Conservation (phyloP, 37 sponge, comb jelly and placozoan genomes). For the Spongilla lacustris region DNA sequence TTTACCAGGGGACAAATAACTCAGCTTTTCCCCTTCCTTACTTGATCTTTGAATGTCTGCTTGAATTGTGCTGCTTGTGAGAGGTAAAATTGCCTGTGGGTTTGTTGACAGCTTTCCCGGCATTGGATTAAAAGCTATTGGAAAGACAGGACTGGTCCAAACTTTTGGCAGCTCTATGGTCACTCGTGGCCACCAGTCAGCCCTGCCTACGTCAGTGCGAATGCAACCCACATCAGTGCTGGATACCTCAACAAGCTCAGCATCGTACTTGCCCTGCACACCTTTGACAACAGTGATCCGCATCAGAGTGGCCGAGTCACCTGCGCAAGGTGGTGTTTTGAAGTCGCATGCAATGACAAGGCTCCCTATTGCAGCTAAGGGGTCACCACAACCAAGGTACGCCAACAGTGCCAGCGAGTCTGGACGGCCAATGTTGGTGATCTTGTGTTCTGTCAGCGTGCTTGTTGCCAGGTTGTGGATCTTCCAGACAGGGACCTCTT, state of each 20-base stretch:
- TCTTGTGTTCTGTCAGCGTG: neutral
- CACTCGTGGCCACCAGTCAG: conserved; percentile 28
- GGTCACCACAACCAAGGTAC: conserved; percentile 21
- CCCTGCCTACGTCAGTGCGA: conserved; percentile 1
- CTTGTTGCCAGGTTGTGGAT: conserved; percentile 11
- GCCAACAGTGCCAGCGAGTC: conserved; percentile 17
- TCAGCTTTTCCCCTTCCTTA: no score
- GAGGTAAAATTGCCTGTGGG: no score
- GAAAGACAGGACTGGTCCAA: conserved; percentile 9
- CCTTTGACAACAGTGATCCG: conserved; percentile 7
- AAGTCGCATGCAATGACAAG: conserved; percentile 38
- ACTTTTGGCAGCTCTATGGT: conserved; percentile 18
- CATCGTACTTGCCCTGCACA: conserved; percentile 22
- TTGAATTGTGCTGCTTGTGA: no score
- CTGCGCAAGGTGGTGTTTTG: neutral
- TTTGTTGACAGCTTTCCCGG: no score
- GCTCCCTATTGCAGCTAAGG: conserved; percentile 12
- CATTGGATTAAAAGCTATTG: neutral
- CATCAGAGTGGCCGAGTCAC: conserved; percentile 31
- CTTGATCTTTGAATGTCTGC: no score
- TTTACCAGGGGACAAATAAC: no score
- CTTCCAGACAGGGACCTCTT: conserved; percentile 15
- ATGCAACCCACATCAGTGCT: neutral
- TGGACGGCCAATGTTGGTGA: conserved; percentile 25
- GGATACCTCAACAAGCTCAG: conserved; percentile 27